Evolutionary conservation across 1,140 invertebrate genomes (phyloP), one percentile per base, ranked within the genome.

Genomic region (Ceratoteleas bidentatus): DNA sequence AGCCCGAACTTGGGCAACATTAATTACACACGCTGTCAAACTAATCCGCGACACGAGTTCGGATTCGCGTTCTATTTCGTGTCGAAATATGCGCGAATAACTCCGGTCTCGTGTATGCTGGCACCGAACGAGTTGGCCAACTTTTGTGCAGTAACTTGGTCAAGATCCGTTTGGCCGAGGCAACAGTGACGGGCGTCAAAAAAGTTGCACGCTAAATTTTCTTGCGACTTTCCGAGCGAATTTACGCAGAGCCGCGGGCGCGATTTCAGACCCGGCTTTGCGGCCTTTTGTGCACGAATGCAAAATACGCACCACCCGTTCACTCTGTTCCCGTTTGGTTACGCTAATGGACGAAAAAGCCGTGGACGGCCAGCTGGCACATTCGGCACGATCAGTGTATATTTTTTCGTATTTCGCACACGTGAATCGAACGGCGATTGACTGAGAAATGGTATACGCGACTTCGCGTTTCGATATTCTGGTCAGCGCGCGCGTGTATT

Each of bases 81-180:
- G 65, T 70, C 52, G 60, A 58, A 64, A 70, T 65, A 78, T 76
- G 64, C 58, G 24, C 24, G 62, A 77, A 77, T 64, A 77, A 69
- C 53, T 50, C 14, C 0, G 6, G 40, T 6, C 47, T 65, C 56
- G 33, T 52, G 3, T 43, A 69, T 81, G 58, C 74, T 73, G 62
- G 45, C 68, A 36, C 58, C 54, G 64, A 69, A 81, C 75, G 70
- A 83, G 73, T 82, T 86, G 77, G 66, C 36, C 74, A 60, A 79
- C 65, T 36, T 76, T 58, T 52, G 73, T 60, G 45, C 52, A 47
- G 54, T 82, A 87, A 87, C 65, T 85, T 85, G 85, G 81, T 85
- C 85, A 84, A 85, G 84, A 77, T 66, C 66, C 70, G 33, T 65
- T 3, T 40, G 7, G 10, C 36, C 6, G 7, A 11, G 36, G 7